phyloP scores from a whole-genome alignment of 2,888 invertebrate genomes.

The Hoplodrina ambigua region DNA sequence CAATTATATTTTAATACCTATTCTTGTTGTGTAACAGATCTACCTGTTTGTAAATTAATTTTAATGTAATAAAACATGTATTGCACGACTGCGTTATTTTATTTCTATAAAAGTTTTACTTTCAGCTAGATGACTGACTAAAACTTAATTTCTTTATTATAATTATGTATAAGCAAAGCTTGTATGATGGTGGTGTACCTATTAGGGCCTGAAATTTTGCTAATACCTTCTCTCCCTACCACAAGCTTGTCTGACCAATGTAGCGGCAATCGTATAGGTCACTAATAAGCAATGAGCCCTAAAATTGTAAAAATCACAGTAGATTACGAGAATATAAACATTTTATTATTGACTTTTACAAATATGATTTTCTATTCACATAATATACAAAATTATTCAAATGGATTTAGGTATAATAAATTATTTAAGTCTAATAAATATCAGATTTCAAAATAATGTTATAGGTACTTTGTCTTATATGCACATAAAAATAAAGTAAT shows the following conservation, averaged over 20 bases:
- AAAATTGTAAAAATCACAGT: neutral
- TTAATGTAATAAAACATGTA: slow-evolving; percentile 53
- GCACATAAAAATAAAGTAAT: neutral
- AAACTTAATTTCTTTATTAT: neutral
- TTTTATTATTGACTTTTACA: slow-evolving; percentile 26
- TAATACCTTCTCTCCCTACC: neutral
- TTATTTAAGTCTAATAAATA: slow-evolving; percentile 30
- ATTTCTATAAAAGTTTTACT: neutral
- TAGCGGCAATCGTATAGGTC: neutral
- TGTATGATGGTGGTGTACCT: neutral
- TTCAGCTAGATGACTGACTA: neutral
- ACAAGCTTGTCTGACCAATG: too few species aligned
- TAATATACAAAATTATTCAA: slow-evolving; percentile 7
- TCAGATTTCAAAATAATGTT: slow-evolving; percentile 29
- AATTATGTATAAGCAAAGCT: neutral
- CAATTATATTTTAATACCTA: slow-evolving; percentile 20
- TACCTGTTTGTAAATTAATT: slow-evolving; percentile 44
- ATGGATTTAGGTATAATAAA: slow-evolving; percentile 32
- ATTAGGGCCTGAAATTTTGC: neutral
- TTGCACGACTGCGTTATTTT: slow-evolving; percentile 24
- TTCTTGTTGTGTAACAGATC: slow-evolving; percentile 52
- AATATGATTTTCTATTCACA: slow-evolving; percentile 10
- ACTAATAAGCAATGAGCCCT: neutral
- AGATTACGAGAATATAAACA: slow-evolving; percentile 6
- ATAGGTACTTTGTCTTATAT: slow-evolving; percentile 5